A percentile compares a stretch with the other conserved stretches of the same genome.
Evolutionary conservation across 2,797 vertebrate species (phyloP).

Genomic region (Aeoliscus strigatus): DNA sequence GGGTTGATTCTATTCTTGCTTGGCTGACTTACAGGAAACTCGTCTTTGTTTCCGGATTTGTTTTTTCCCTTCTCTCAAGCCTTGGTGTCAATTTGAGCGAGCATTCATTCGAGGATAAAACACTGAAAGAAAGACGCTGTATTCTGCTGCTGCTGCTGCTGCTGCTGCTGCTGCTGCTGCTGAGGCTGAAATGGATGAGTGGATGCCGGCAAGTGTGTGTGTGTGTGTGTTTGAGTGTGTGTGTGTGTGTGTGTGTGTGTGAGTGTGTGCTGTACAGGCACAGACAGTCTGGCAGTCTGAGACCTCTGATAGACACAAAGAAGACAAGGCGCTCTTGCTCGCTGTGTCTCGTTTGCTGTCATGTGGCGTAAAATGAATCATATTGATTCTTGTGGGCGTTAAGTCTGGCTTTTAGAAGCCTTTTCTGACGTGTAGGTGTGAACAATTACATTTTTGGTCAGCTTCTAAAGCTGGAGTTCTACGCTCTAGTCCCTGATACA

Average conservation of each 20-base stretch:
- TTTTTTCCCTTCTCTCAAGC: not conserved
- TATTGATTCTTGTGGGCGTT: constrained; percentile 22
- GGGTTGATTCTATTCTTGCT: constrained; percentile 4
- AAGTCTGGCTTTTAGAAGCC: constrained; percentile 14
- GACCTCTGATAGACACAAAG: constrained; percentile 75
- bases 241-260: constrained; percentile 53
- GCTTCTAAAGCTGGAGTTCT: constrained; percentile 9
- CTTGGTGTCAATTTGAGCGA: constrained; percentile 14
- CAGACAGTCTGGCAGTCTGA: constrained; percentile 71
- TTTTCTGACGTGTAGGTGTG: constrained; percentile 14
- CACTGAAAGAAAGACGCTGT: constrained; percentile 24
- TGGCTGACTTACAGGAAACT: constrained; percentile 7
- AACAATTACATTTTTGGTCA: not conserved
- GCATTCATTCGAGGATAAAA: constrained; percentile 16
- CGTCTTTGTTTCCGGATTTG: constrained; percentile 23
- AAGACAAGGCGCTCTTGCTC: constrained; percentile 45
- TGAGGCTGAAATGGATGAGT: constrained; percentile 49
- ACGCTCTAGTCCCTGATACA: constrained; percentile 48
- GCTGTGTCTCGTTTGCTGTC: constrained; percentile 24
- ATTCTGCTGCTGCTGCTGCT: constrained; percentile 28
- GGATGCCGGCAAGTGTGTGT: constrained; percentile 53
- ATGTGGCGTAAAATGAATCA: constrained; percentile 13
- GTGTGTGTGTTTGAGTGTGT: no score
- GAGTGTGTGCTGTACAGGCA: constrained; percentile 46
- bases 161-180: constrained; percentile 25